Percentiles rank a stretch among this genome's conserved stretches.
phyloP scores from a whole-genome alignment of 1,140 invertebrate genomes.

The Leptinotarsa undecemlineata region DNA sequence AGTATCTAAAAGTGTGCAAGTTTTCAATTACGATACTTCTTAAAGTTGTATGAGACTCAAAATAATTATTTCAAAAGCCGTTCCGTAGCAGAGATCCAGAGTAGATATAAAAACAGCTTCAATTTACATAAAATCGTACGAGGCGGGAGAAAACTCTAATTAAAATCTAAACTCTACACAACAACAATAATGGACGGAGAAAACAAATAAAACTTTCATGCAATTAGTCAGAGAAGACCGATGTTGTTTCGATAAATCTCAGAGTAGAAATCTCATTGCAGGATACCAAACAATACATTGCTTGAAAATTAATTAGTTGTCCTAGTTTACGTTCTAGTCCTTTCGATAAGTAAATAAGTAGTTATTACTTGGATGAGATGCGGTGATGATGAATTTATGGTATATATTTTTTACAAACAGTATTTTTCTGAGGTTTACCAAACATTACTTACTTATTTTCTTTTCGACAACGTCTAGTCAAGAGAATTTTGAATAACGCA shows the following conservation, averaged over 20 bases:
- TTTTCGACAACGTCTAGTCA: no score
- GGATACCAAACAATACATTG: neutral
- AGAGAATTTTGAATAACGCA: no score
- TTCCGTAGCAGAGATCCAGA: conserved; percentile 19
- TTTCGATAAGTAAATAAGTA: no score
- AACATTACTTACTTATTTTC: no score
- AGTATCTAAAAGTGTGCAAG: no score
- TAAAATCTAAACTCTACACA: conserved; percentile 38
- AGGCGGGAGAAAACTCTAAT: conserved; percentile 34
- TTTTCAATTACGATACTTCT: neutral
- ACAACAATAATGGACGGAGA: conserved; percentile 27
- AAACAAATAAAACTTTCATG: neutral
- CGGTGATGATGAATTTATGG: no score
- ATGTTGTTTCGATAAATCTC: neutral
- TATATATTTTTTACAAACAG: no score
- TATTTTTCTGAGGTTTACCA: no score
- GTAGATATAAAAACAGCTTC: conserved; percentile 21
- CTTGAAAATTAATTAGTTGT: no score
- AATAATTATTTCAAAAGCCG: conserved; percentile 37
- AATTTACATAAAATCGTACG: conserved; percentile 39
- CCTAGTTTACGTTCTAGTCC: no score
- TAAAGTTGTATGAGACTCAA: conserved; percentile 31
- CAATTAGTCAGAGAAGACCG: conserved; percentile 5
- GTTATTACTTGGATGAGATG: no score
- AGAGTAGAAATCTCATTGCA: neutral